Evolutionary conservation across 2,888 invertebrate species (phyloP).

Genomic region (Geophilus truncorum): DNA sequence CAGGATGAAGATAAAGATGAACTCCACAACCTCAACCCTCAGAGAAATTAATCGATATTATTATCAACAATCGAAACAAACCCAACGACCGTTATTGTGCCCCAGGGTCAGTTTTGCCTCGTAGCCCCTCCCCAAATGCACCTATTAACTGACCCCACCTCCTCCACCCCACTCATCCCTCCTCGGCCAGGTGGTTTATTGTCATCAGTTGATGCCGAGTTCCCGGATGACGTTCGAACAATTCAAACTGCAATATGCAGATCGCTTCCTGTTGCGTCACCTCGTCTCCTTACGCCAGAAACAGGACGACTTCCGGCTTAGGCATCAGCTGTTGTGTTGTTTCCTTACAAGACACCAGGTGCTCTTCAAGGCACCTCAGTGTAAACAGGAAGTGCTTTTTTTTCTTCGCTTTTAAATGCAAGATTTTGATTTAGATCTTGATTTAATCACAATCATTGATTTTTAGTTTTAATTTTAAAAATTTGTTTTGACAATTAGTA

Average conservation of each 20-base stretch:
- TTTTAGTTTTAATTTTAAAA: too few species aligned
- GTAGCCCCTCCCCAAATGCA: neutral
- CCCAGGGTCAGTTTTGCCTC: neutral
- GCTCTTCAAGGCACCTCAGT: neutral
- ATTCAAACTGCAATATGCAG: neutral
- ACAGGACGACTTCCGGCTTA: neutral
- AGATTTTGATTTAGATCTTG: neutral
- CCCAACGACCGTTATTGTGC: neutral
- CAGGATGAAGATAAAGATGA: neutral
- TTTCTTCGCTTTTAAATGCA: neutral
- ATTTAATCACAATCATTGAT: too few species aligned
- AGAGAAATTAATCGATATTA: neutral
- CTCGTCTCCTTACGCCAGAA: neutral
- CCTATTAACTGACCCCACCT: neutral
- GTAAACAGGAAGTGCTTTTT: neutral
- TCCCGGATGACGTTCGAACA: neutral
- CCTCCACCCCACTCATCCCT: neutral
- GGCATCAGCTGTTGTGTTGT: neutral
- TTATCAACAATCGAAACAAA: neutral
- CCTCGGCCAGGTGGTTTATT: neutral
- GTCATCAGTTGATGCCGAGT: neutral
- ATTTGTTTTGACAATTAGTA: too few species aligned
- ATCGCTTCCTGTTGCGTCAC: neutral
- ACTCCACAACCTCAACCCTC: neutral
- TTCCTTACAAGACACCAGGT: neutral